Conservation (phyloP, 2,888 invertebrate species). For the Nephrotoma flavescens region DNA sequence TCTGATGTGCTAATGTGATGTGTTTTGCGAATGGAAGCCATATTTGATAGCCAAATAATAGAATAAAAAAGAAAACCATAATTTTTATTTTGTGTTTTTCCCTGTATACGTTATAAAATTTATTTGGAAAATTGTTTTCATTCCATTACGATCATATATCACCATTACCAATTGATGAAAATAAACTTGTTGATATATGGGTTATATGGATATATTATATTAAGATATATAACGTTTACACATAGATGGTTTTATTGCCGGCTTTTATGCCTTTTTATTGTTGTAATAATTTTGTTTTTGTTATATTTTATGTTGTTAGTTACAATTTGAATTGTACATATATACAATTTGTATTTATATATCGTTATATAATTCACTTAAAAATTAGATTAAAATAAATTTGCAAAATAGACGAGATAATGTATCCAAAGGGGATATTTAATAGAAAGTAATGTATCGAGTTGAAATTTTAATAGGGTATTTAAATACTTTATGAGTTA, state of each 20-base stretch:
- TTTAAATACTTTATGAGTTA: not conserved
- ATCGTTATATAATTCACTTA: not conserved
- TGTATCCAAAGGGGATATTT: not conserved
- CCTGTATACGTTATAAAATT: not conserved
- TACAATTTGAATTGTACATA: not conserved
- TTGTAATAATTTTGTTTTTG: not conserved
- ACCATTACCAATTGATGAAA: not conserved
- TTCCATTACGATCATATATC: not conserved
- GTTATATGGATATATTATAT: not conserved
- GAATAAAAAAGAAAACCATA: not conserved
- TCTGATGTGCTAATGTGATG: not conserved
- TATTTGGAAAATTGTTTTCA: not conserved
- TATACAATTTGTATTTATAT: not conserved
- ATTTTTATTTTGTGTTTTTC: not conserved
- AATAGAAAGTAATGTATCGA: not conserved
- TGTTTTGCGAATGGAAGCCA: not conserved
- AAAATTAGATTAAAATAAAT: not conserved
- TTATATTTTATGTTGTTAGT: not conserved
- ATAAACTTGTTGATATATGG: not conserved
- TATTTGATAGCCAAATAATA: not conserved
- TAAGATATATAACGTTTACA: not conserved
- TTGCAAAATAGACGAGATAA: not conserved
- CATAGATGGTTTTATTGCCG: not conserved
- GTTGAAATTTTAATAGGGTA: not conserved
- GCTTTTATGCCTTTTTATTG: not conserved